Evolutionary conservation across 2,888 invertebrate species (phyloP), one percentile per base, ranked within the genome.

Genomic region (Leptura quadrifasciata): DNA sequence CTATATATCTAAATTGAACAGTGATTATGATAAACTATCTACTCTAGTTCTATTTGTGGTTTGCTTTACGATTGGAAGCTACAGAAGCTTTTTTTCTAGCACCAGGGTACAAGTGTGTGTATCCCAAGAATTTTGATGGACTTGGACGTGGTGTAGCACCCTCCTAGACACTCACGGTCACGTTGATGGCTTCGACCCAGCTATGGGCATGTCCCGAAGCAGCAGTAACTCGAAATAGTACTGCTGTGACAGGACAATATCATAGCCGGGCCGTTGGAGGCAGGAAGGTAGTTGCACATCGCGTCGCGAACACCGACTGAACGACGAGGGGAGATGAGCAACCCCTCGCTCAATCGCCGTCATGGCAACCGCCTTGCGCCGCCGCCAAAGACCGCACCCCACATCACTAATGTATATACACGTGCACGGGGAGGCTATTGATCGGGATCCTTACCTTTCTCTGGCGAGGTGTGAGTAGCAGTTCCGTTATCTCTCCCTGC

Each of bases 161-260:
- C 18, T 71, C 24, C 18, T 12, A 20, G 69, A 57, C 61, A 71
- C 70, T 71, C 69, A 57, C 70, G 61, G 60, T 71, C 61, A 69
- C 69, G 69, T 27, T 39, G 77, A 54, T 74, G 80, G 63, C 39
- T 27, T 58, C 73, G 85, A 83, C 81, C 86, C 83, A 85, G 91
- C 93, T 91, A 91, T 93, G 93, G 91, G 93, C 92, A 95, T 96
- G 96, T 96, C 96, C 95, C 93, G 95, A 92, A 93, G 93, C 95
- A 96, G 95, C 96, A 96, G 96, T 96, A 96, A 92, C 91, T 84
- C 90, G 89, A 90, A 91, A 90, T 89, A 93, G 94, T 96, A 96
- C 96, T 96, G 96, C 96, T 96, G 96, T 96, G 96, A 96, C 96
- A 96, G 96, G 96, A 97, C 96, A 97, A 97, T 96, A 96, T 96